phyloP scores from a whole-genome alignment of 2,888 invertebrate genomes.

The Gastrophysa polygoni region DNA sequence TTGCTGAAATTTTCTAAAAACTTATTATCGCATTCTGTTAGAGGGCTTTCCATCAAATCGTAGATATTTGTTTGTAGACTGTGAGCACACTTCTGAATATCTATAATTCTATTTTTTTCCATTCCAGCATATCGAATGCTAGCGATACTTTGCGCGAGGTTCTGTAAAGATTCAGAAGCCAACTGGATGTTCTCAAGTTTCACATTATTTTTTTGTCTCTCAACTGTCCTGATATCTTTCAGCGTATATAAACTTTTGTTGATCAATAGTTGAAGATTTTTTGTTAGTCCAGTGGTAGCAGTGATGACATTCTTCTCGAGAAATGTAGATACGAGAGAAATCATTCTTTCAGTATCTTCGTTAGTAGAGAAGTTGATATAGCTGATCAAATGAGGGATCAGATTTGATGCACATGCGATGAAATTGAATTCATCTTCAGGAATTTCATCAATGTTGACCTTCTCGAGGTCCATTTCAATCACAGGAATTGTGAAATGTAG shows the following conservation, averaged over 20 bases:
- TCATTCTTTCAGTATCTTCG: constrained; percentile 27
- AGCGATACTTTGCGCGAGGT: constrained; percentile 49
- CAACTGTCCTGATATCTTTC: constrained; percentile 39
- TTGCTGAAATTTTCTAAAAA: constrained; percentile 43
- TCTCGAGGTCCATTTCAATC: constrained; percentile 32
- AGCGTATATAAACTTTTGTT: constrained; percentile 37
- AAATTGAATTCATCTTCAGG: constrained; percentile 30
- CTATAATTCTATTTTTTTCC: constrained; percentile 42
- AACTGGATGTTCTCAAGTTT: constrained; percentile 45
- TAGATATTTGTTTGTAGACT: constrained; percentile 51
- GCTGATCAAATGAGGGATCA: constrained; percentile 24
- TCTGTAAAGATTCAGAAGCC: constrained; percentile 48
- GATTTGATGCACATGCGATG: constrained; percentile 23
- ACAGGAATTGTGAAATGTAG: constrained; percentile 29
- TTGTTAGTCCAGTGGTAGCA: constrained; percentile 30
- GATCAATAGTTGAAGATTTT: constrained; percentile 37
- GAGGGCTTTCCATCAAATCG: constrained; percentile 48
- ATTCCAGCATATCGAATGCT: constrained; percentile 48
- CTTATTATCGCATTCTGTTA: constrained; percentile 44
- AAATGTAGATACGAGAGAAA: constrained; percentile 31
- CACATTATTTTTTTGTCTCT: constrained; percentile 33
- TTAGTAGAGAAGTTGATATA: constrained; percentile 26
- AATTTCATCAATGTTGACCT: constrained; percentile 14
- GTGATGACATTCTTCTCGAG: constrained; percentile 29
- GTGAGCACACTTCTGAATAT: constrained; percentile 50